Percentiles rank a stretch among this genome's conserved stretches.
These are phyloP conservation scores for Egretta garzetta DNA, from an alignment of 2,113 vertebrate species.

Conservation along the genomic window DNA sequence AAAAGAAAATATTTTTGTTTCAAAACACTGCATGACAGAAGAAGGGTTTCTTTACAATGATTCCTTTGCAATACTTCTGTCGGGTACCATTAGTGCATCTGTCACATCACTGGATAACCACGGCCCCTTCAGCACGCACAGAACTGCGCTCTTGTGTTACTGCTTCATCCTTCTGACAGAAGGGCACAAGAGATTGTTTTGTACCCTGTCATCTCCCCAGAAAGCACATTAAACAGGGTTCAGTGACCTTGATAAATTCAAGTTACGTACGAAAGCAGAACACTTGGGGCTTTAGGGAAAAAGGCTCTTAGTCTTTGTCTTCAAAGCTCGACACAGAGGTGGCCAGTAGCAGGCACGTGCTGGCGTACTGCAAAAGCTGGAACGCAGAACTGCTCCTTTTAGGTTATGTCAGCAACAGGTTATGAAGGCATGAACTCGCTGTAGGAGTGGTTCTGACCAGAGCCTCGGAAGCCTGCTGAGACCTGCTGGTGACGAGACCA, in stretches of 20 bases:
- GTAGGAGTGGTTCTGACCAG: neutral
- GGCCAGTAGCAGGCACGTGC: neutral
- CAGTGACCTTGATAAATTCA: slow-evolving; percentile 68
- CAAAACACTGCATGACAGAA: neutral
- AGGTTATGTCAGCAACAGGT: neutral
- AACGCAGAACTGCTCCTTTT: neutral
- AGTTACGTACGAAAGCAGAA: slow-evolving; percentile 40
- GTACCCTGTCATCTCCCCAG: slow-evolving; percentile 77
- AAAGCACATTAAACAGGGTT: slow-evolving; percentile 66
- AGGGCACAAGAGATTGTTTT: slow-evolving; percentile 81
- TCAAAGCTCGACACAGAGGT: neutral
- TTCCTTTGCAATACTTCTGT: slow-evolving; percentile 79
- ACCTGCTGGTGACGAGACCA: neutral
- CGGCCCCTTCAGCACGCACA: slow-evolving; percentile 63
- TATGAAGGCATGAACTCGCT: neutral
- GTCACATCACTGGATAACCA: slow-evolving; percentile 70
- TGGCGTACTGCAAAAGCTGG: neutral
- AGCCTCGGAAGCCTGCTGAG: neutral
- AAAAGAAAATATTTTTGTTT: neutral
- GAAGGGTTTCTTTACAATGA: slow-evolving; percentile 49
- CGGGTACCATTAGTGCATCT: slow-evolving; percentile 79
- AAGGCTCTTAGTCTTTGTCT: slow-evolving; percentile 19
- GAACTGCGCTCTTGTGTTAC: slow-evolving; percentile 70
- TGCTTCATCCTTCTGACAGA: slow-evolving; percentile 73
- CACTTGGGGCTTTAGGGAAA: slow-evolving; percentile 1